Conservation (phyloP, 2,888 invertebrate genomes). For the Capitulum mitella region DNA sequence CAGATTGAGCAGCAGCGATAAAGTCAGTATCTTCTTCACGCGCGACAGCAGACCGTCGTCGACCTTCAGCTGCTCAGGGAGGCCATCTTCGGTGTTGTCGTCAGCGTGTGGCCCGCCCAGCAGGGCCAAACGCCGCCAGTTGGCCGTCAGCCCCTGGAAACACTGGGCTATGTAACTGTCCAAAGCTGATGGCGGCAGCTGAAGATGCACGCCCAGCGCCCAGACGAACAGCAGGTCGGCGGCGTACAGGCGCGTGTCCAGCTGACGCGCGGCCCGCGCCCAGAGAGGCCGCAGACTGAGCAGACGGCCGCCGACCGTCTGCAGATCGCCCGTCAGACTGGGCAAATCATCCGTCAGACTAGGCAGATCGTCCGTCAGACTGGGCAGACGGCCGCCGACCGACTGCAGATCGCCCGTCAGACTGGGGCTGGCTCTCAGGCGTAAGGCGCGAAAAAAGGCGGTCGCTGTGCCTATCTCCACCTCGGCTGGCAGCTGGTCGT, state of each 20-base stretch:
- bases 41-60: neutral
- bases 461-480: constrained; percentile 81
- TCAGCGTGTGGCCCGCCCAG: neutral
- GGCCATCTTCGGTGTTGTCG: neutral
- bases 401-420: constrained; percentile 93
- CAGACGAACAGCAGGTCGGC: constrained; percentile 80
- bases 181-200: constrained; percentile 40
- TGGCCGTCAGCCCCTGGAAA: constrained; percentile 76
- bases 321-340: no score
- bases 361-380: no score
- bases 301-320: constrained; percentile 67
- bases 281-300: constrained; percentile 64
- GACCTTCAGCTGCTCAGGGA: neutral
- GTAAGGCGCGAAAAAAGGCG: constrained; percentile 74
- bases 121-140: constrained; percentile 44
- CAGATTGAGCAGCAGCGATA: neutral
- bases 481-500: constrained; percentile 43
- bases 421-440: constrained; percentile 60
- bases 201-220: constrained; percentile 68
- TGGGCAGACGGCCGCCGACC: no score
- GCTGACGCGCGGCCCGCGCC: constrained; percentile 48
- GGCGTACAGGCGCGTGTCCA: constrained; percentile 70
- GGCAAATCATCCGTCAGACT: no score
- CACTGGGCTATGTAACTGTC: constrained; percentile 42
- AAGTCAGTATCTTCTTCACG: neutral